A percentile compares a stretch with the other conserved stretches of the same genome.
Evolutionary conservation across 2,113 vertebrate species (phyloP).

Genomic region (Bos indicus): DNA sequence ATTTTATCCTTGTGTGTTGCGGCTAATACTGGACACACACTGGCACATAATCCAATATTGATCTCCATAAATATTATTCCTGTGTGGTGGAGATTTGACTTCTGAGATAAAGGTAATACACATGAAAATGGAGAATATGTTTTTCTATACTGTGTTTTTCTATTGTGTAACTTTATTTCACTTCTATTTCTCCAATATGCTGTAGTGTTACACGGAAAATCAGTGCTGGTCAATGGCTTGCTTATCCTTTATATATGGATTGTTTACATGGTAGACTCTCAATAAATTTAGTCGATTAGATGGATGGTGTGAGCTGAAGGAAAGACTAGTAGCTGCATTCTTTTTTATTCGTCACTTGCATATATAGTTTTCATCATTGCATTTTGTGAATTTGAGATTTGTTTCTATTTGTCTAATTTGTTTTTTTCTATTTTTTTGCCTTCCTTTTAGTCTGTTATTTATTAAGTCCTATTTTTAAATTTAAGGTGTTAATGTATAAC

Average conservation of each 20-base stretch:
- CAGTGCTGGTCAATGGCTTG: neutral
- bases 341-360: neutral
- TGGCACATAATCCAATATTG: neutral
- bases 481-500: neutral
- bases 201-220: neutral
- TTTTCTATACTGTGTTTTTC: neutral
- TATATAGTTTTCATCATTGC: neutral
- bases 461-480: neutral
- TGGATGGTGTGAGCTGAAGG: neutral
- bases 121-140: neutral
- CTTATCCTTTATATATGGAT: neutral
- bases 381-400: neutral
- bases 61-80: neutral
- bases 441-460: neutral
- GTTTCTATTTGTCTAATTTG: neutral
- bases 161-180: neutral
- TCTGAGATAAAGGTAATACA: neutral
- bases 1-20: neutral
- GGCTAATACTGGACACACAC: neutral
- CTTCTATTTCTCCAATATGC: neutral
- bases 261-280: neutral
- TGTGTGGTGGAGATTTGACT: neutral
- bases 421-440: neutral
- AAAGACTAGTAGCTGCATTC: neutral
- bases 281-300: neutral